phyloP scores from a whole-genome alignment of 1,140 invertebrate species.

The Leptopilina clavipes region DNA sequence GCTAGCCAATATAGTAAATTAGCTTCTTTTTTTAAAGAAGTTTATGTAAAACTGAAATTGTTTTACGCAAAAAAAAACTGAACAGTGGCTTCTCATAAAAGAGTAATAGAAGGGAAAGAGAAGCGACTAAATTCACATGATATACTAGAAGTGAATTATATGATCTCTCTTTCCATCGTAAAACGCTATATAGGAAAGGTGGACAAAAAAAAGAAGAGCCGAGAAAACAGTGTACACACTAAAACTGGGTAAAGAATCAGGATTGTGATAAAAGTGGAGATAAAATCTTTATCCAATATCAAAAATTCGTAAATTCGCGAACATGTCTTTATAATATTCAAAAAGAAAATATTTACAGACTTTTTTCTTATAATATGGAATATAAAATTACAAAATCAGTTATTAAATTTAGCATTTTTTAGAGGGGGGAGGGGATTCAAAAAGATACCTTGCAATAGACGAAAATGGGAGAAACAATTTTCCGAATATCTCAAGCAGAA shows the following conservation, averaged over 20 bases:
- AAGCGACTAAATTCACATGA: constrained; percentile 10
- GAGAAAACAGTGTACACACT: not conserved
- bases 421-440: no score
- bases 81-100: constrained; percentile 19
- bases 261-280: not conserved
- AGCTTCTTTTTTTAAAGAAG: not conserved
- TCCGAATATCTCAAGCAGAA: no score
- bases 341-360: no score
- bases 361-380: no score
- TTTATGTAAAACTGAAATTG: constrained; percentile 13
- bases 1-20: no score
- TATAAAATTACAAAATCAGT: no score
- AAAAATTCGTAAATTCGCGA: not conserved
- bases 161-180: not conserved
- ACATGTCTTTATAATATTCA: no score
- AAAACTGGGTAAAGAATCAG: not conserved
- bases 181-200: not conserved
- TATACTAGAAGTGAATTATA: constrained; percentile 8
- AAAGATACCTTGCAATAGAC: no score
- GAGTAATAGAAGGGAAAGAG: constrained; percentile 5
- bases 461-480: no score
- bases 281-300: not conserved
- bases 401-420: no score
- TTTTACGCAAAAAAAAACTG: not conserved
- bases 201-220: not conserved